Conservation (phyloP, 2,113 vertebrate species). For the Motacilla tschutschensis region DNA sequence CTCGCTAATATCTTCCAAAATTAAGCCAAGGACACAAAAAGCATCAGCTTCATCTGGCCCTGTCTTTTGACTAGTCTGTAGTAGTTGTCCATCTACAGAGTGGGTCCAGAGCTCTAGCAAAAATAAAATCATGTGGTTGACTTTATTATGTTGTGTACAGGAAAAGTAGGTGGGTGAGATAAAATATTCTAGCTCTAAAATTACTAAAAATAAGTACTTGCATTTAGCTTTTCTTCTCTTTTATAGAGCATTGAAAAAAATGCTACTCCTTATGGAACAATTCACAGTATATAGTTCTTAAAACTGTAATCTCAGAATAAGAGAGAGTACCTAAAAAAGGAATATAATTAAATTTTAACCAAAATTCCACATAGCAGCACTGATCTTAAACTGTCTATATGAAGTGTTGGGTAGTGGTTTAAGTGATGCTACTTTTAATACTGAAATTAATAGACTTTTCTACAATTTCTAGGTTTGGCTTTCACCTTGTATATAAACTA, state of each 20-base stretch:
- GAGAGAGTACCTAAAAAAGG: not conserved
- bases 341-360: not conserved
- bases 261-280: not conserved
- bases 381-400: not conserved
- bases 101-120: not conserved
- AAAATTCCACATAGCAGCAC: accelerated
- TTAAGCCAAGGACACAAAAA: not conserved
- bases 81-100: not conserved
- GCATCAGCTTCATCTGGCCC: not conserved
- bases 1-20: not conserved
- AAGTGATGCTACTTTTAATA: not conserved
- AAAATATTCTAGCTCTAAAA: not conserved
- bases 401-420: not conserved
- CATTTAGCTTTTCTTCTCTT: not conserved
- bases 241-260: not conserved
- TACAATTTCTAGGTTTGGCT: not conserved
- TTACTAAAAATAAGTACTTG: not conserved
- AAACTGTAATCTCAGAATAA: not conserved
- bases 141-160: not conserved
- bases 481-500: not conserved
- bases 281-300: not conserved
- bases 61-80: not conserved
- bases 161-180: not conserved
- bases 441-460: not conserved
- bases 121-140: not conserved